These are phyloP conservation scores for Ophraella communa DNA, from an alignment of 2,888 invertebrate genomes.

Conservation along the genomic window DNA sequence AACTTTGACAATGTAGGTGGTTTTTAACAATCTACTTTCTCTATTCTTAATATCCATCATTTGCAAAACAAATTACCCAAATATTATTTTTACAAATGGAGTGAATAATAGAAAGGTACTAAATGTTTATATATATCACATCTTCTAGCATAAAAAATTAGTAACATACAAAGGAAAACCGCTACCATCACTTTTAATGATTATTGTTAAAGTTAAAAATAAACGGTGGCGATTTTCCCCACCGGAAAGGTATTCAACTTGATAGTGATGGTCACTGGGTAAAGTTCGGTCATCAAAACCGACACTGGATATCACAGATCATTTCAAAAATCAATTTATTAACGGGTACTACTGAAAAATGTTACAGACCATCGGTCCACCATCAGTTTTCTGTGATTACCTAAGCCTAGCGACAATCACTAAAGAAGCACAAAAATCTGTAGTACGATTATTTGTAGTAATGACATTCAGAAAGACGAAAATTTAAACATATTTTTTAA, in stretches of 20 bases:
- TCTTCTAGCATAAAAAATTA: slow-evolving; percentile 27
- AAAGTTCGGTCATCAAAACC: background rate
- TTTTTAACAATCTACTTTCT: background rate
- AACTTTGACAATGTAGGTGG: background rate
- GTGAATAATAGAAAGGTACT: slow-evolving; percentile 20
- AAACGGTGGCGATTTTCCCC: background rate
- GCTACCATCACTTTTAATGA: too few species aligned
- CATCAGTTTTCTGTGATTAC: background rate
- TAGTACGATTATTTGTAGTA: slow-evolving; percentile 3
- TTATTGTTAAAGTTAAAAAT: background rate
- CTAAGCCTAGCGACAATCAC: background rate
- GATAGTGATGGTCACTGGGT: background rate
- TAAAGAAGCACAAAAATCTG: slow-evolving; percentile 1
- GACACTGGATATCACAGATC: background rate
- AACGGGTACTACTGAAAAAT: background rate
- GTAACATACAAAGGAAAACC: slow-evolving; percentile 2
- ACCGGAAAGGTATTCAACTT: background rate
- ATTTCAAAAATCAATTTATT: background rate
- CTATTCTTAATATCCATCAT: slow-evolving; percentile 8
- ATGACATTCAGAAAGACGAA: slow-evolving; percentile 13
- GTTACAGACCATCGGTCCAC: too few species aligned
- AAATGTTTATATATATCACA: slow-evolving; percentile 18
- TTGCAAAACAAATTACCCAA: background rate
- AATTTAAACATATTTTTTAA: slow-evolving; percentile 31
- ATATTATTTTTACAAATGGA: background rate